Evolutionary conservation across 2,888 invertebrate species (phyloP).

Genomic region (Microchrysa polita): DNA sequence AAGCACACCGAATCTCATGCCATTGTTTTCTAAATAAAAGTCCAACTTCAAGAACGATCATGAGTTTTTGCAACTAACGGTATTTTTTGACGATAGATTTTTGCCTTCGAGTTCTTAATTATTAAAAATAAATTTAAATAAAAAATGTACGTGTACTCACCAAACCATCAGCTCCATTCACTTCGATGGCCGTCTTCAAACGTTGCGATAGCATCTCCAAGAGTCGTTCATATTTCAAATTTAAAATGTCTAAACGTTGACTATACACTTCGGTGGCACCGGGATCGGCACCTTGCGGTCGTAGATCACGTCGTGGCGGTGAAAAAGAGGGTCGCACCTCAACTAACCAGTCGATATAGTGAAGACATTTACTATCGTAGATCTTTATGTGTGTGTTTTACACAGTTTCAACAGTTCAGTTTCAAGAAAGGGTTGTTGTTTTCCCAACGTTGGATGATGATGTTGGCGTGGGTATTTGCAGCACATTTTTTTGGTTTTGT

Average conservation of each 20-base stretch:
- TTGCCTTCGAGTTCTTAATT: too few species aligned
- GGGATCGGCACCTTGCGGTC: constrained; percentile 62
- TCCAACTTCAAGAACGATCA: too few species aligned
- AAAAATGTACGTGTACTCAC: constrained; percentile 57
- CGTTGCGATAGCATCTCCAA: constrained; percentile 64
- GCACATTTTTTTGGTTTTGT: constrained; percentile 13
- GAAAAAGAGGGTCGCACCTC: constrained; percentile 65
- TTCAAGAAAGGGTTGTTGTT: background rate
- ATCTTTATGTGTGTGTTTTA: constrained; percentile 54
- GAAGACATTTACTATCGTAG: constrained; percentile 65
- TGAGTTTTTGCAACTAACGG: too few species aligned
- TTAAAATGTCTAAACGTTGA: constrained; percentile 62
- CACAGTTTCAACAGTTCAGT: background rate
- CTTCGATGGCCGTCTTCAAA: constrained; percentile 64
- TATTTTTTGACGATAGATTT: too few species aligned
- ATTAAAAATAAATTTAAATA: background rate
- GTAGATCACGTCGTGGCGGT: constrained; percentile 62
- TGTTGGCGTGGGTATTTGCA: background rate
- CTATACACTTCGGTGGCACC: constrained; percentile 64
- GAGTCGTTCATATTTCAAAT: constrained; percentile 64
- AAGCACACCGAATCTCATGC: too few species aligned
- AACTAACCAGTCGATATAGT: constrained; percentile 64
- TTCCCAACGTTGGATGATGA: constrained; percentile 6
- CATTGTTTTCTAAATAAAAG: too few species aligned
- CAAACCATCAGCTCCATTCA: constrained; percentile 64